Conservation (phyloP, 2,797 vertebrate species). For the Cynopterus sphinx region DNA sequence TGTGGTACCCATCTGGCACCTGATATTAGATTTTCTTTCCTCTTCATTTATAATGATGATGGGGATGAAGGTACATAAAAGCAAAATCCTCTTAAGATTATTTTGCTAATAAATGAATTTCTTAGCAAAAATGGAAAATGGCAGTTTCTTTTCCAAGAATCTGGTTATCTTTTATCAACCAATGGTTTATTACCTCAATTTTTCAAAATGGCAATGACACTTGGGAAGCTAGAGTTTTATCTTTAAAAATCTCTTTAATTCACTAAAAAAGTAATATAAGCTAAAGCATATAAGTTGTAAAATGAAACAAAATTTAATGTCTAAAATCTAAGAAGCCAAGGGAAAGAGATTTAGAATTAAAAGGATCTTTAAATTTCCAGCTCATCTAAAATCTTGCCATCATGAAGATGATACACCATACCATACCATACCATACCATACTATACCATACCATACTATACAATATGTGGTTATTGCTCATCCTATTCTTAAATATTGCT, state of each 20-base stretch:
- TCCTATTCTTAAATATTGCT: not conserved
- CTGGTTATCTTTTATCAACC: not conserved
- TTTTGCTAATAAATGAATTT: constrained; percentile 52
- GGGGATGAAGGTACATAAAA: not conserved
- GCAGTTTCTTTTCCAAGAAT: constrained; percentile 34
- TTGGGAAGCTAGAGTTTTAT: not conserved
- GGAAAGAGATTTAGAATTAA: not conserved
- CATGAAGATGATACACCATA: not conserved
- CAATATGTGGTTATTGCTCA: not conserved
- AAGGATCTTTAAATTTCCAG: not conserved
- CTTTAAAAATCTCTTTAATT: constrained; percentile 48
- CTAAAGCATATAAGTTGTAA: not conserved
- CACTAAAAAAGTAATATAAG: not conserved
- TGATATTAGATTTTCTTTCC: constrained; percentile 56
- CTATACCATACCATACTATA: not conserved
- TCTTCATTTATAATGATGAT: constrained; percentile 52
- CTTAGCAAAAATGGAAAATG: constrained; percentile 35
- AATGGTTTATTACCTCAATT: constrained; percentile 52
- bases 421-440: not conserved
- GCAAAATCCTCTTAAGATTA: constrained; percentile 1
- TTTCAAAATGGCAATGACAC: constrained; percentile 30
- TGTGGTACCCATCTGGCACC: constrained; percentile 51
- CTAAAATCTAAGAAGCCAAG: not conserved
- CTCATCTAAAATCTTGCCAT: not conserved
- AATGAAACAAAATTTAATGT: constrained; percentile 24